Percentiles rank a stretch among this genome's conserved stretches.
phyloP scores from a whole-genome alignment of 2,888 invertebrate genomes.

The Hypercompe scribonia region DNA sequence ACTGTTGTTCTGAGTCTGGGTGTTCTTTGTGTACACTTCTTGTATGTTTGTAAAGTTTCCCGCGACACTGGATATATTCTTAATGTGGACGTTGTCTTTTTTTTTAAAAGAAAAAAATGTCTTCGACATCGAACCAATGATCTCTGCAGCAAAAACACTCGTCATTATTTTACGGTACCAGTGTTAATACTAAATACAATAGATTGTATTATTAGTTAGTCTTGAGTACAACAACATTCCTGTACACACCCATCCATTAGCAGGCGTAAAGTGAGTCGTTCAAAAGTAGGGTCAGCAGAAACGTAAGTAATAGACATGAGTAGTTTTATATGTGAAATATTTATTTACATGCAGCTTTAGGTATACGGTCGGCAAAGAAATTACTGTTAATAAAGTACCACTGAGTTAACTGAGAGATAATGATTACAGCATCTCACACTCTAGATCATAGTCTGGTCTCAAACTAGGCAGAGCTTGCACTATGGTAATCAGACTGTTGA shows the following conservation, averaged over 20 bases:
- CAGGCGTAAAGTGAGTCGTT: conserved; percentile 15
- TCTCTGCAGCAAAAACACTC: not conserved
- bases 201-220: not conserved
- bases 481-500: too few relatives aligned
- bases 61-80: too few relatives aligned
- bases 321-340: conserved; percentile 29
- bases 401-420: too few relatives aligned
- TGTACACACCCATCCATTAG: conserved; percentile 13
- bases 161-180: not conserved
- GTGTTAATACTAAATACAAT: not conserved
- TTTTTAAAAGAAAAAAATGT: too few relatives aligned
- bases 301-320: conserved; percentile 18
- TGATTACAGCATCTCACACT: too few relatives aligned
- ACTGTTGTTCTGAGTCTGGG: too few relatives aligned
- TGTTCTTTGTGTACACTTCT: too few relatives aligned
- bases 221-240: conserved; percentile 11
- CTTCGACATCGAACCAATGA: too few relatives aligned
- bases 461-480: too few relatives aligned
- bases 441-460: too few relatives aligned
- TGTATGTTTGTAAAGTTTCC: too few relatives aligned
- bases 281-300: conserved; percentile 32
- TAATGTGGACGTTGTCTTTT: too few relatives aligned
- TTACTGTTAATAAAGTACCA: not conserved
- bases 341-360: conserved; percentile 21
- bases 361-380: not conserved